phyloP scores from a whole-genome alignment of 1,140 invertebrate genomes.

The Eriocheir sinensis region DNA sequence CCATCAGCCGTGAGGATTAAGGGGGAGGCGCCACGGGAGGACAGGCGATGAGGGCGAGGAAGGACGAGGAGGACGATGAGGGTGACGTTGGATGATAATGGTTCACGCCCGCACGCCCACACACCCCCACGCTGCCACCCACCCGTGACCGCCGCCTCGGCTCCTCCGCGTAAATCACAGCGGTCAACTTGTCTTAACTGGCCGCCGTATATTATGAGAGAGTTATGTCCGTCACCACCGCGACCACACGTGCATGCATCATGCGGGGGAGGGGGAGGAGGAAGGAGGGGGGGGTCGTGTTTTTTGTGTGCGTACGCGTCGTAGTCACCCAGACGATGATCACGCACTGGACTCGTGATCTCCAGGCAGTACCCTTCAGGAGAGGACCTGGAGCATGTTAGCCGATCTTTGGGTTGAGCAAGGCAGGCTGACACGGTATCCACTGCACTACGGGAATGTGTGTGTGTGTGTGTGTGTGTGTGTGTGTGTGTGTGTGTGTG shows the following conservation, averaged over 20 bases:
- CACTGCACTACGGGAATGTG: no score
- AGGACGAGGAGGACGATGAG: neutral
- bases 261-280: neutral
- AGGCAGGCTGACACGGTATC: no score
- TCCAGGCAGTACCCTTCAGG: no score
- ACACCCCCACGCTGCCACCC: neutral
- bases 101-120: neutral
- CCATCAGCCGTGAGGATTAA: no score
- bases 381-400: no score
- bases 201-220: neutral
- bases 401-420: no score
- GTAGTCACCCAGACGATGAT: no score
- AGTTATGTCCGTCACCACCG: neutral
- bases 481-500: neutral
- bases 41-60: neutral
- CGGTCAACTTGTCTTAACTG: neutral
- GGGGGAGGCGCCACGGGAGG: no score
- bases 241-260: neutral
- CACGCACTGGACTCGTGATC: no score
- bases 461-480: constrained; percentile 22
- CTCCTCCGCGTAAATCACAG: neutral
- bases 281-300: no score
- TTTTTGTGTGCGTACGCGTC: no score
- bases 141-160: neutral
- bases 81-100: neutral